These are phyloP conservation scores for Torymus tubicola DNA, from an alignment of 2,888 invertebrate genomes.

Conservation along the genomic window DNA sequence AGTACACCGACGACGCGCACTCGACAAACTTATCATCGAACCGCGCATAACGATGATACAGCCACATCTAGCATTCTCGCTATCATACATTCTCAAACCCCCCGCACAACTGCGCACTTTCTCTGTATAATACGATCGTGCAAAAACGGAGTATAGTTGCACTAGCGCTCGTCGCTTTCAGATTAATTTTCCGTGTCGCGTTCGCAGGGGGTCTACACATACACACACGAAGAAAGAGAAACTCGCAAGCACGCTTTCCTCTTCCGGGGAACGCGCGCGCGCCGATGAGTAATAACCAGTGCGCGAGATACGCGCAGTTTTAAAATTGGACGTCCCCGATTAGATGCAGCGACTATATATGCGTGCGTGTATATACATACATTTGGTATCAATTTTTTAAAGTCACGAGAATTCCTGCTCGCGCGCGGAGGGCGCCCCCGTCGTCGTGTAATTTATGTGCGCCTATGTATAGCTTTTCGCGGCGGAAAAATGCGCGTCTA, in stretches of 20 bases:
- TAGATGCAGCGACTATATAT: not conserved
- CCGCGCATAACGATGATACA: not conserved
- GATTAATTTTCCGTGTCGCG: slow-evolving; percentile 30
- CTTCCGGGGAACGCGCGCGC: slow-evolving; percentile 37
- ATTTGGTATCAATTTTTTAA: slow-evolving; percentile 44
- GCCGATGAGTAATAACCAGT: slow-evolving; percentile 28
- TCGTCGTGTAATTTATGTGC: slow-evolving; percentile 15
- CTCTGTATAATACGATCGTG: not conserved
- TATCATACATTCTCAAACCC: too few relatives aligned
- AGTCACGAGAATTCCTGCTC: not conserved
- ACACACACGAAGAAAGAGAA: not conserved
- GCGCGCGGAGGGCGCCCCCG: not conserved
- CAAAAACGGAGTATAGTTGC: not conserved
- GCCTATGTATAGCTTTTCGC: not conserved
- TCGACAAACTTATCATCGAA: slow-evolving; percentile 27
- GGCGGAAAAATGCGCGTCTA: not conserved
- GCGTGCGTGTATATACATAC: not conserved
- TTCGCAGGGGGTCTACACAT: not conserved
- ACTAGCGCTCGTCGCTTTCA: not conserved
- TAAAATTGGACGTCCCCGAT: slow-evolving; percentile 38
- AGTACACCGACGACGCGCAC: slow-evolving; percentile 14
- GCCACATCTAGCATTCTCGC: not conserved
- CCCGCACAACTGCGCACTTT: too few relatives aligned
- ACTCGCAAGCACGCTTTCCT: not conserved
- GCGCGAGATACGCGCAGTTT: not conserved